Conservation (phyloP, 2,797 vertebrate genomes). For the Malurus splendens region DNA sequence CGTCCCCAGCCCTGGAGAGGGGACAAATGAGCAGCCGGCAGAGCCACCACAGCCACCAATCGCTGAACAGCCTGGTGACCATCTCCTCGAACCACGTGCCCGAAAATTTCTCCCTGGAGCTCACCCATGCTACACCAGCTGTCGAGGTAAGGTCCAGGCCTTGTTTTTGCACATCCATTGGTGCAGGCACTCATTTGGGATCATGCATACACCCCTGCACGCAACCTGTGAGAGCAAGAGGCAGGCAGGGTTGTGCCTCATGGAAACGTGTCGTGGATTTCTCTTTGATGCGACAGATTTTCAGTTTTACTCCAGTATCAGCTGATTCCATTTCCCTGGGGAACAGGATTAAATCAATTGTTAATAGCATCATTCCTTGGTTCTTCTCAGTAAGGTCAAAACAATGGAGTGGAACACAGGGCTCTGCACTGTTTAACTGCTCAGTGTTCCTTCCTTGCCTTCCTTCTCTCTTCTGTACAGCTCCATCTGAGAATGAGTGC, state of each 20-base stretch:
- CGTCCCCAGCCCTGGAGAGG: slow-evolving; percentile 87
- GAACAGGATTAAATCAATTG: background rate
- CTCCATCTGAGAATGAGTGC: background rate
- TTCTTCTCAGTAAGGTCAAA: background rate
- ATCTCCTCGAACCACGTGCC: slow-evolving; percentile 94
- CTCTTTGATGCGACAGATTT: background rate
- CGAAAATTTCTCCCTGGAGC: slow-evolving; percentile 90
- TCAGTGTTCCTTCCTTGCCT: background rate
- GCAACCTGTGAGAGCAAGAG: background rate
- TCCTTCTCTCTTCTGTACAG: background rate
- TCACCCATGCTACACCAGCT: slow-evolving; percentile 90
- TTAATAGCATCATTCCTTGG: background rate
- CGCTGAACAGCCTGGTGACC: slow-evolving; percentile 95
- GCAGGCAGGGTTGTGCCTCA: fast-evolving
- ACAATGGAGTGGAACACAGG: background rate
- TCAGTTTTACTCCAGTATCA: background rate
- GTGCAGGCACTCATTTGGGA: background rate
- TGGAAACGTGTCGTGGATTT: background rate
- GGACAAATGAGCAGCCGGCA: slow-evolving; percentile 87
- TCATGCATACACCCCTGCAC: background rate
- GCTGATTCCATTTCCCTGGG: background rate
- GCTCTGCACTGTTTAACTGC: background rate
- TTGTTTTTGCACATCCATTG: background rate
- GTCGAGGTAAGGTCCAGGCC: slow-evolving; percentile 87
- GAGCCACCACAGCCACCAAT: slow-evolving; percentile 94